Evolutionary conservation across 2,888 invertebrate species (phyloP).

Genomic region (Prosopocoilus inquinatus): DNA sequence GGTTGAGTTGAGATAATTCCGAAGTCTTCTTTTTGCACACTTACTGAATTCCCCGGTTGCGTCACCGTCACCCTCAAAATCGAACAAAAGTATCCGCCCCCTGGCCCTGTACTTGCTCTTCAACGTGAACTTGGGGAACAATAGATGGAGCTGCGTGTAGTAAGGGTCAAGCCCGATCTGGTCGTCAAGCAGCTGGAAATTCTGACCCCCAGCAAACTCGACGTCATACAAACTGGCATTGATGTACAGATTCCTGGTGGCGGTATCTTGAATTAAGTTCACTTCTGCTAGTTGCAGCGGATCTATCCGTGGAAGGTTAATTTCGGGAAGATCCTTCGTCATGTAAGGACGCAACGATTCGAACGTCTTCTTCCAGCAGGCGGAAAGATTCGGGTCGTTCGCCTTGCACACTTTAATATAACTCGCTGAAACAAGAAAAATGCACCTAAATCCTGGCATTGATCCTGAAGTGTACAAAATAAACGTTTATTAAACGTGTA

Average conservation of each 20-base stretch:
- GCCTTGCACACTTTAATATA: slow-evolving; percentile 33
- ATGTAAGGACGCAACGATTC: slow-evolving; percentile 34
- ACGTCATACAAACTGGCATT: slow-evolving; percentile 32
- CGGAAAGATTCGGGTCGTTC: slow-evolving; percentile 36
- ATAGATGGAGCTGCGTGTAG: not conserved
- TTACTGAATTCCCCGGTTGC: slow-evolving; percentile 9
- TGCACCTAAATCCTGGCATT: too few species aligned
- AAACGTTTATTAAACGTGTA: too few species aligned
- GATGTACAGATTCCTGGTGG: slow-evolving; percentile 33
- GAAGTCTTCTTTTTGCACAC: slow-evolving; percentile 15
- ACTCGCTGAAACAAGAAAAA: slow-evolving; percentile 12
- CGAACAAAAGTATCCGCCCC: slow-evolving; percentile 38
- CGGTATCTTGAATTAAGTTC: slow-evolving; percentile 31
- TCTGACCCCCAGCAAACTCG: slow-evolving; percentile 27
- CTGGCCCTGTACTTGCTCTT: slow-evolving; percentile 37
- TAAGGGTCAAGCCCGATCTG: slow-evolving; percentile 1
- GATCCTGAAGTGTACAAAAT: too few species aligned
- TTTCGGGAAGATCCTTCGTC: slow-evolving; percentile 40
- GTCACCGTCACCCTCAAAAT: slow-evolving; percentile 23
- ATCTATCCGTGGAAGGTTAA: slow-evolving; percentile 40
- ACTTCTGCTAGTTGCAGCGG: slow-evolving; percentile 36
- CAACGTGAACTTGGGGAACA: slow-evolving; percentile 27
- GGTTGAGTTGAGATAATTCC: too few species aligned
- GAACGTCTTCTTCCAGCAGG: slow-evolving; percentile 38
- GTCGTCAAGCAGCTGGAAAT: slow-evolving; percentile 30